phyloP scores from a whole-genome alignment of 2,113 vertebrate species.

The Plecotus auritus region DNA sequence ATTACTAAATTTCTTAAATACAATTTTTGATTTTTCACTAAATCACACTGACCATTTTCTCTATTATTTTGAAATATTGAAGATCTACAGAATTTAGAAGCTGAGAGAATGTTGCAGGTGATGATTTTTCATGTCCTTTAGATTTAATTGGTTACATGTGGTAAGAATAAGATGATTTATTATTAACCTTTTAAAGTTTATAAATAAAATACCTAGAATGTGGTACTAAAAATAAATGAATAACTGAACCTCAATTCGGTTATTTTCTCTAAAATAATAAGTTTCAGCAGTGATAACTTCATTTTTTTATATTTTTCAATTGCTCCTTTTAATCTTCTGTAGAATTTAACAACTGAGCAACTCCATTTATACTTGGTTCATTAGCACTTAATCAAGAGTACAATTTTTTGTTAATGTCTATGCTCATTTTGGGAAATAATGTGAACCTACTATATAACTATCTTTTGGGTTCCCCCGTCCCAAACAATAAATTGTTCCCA shows the following conservation, averaged over 20 bases:
- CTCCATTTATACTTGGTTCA: background rate
- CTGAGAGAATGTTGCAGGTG: background rate
- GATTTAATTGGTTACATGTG: background rate
- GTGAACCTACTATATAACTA: background rate
- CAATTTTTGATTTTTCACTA: slow-evolving; percentile 11
- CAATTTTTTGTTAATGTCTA: background rate
- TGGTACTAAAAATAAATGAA: background rate
- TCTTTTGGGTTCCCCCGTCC: background rate
- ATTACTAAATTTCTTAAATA: background rate
- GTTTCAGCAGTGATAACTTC: background rate
- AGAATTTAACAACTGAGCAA: background rate
- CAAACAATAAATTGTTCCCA: background rate
- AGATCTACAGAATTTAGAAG: background rate
- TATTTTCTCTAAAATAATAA: slow-evolving; percentile 11
- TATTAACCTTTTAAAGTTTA: background rate
- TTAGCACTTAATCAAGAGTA: background rate
- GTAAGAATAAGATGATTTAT: background rate
- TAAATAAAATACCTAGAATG: background rate
- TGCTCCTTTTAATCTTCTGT: background rate
- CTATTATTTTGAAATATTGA: slow-evolving; percentile 41
- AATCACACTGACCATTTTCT: background rate
- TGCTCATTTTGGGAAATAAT: slow-evolving; percentile 4
- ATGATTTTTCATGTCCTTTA: background rate
- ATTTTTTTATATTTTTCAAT: background rate
- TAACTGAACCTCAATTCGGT: background rate